Percentiles rank a stretch among this genome's conserved stretches.
phyloP scores from a whole-genome alignment of 2,888 invertebrate genomes.

The Brenthis hecate region DNA sequence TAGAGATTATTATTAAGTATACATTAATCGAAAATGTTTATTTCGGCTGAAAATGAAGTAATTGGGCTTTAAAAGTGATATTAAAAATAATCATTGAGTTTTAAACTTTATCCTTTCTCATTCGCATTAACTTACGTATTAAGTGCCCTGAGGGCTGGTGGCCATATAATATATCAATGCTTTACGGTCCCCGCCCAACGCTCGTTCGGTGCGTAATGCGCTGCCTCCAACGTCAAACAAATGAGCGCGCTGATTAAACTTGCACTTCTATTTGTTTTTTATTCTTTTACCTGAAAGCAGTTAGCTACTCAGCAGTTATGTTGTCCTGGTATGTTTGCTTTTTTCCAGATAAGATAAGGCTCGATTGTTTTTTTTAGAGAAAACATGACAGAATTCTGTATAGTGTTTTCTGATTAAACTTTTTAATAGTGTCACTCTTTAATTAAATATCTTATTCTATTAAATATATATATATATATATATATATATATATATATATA shows the following conservation, averaged over 20 bases:
- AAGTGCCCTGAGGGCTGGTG: constrained; percentile 75
- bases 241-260: constrained; percentile 73
- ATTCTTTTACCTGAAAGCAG: constrained; percentile 28
- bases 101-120: constrained; percentile 19
- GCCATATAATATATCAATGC: constrained; percentile 75
- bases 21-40: too few species aligned
- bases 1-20: too few species aligned
- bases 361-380: too few species aligned
- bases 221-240: constrained; percentile 60
- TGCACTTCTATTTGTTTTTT: constrained; percentile 57
- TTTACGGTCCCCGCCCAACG: constrained; percentile 70
- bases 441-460: too few species aligned
- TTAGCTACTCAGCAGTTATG: not conserved
- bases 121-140: constrained; percentile 74
- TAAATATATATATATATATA: too few species aligned
- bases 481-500: too few species aligned
- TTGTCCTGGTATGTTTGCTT: too few species aligned
- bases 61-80: constrained; percentile 4
- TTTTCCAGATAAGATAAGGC: too few species aligned
- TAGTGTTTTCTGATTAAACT: too few species aligned
- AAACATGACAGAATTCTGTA: too few species aligned
- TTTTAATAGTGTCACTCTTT: too few species aligned
- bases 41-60: not conserved
- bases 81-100: constrained; percentile 3
- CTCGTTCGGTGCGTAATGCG: constrained; percentile 55